phyloP scores from a whole-genome alignment of 1,140 invertebrate species.

The Trinorchestia longiramus region DNA sequence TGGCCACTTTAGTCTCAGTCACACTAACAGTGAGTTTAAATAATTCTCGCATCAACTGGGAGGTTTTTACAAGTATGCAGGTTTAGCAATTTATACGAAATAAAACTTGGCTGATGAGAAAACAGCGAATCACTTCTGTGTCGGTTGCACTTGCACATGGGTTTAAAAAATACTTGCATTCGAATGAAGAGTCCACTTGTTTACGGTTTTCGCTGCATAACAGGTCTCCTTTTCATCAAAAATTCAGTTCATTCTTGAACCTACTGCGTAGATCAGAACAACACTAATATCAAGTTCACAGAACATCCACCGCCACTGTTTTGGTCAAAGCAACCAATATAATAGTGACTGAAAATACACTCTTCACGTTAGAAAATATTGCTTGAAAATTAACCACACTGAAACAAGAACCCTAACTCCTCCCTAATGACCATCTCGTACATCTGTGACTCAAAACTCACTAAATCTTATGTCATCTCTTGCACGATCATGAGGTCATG shows the following conservation, averaged over 20 bases:
- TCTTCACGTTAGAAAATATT: background rate
- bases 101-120: background rate
- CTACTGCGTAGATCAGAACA: background rate
- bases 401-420: background rate
- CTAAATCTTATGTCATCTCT: background rate
- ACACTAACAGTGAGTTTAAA: too few relatives aligned
- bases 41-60: background rate
- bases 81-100: background rate
- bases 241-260: background rate
- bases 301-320: background rate
- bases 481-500: background rate
- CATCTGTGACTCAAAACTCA: background rate
- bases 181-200: background rate
- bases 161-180: background rate
- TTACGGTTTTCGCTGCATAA: background rate
- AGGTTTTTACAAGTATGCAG: background rate
- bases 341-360: background rate
- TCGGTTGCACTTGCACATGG: background rate
- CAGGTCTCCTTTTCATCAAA: background rate
- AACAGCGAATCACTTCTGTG: background rate
- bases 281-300: background rate
- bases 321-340: background rate
- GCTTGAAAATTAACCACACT: background rate
- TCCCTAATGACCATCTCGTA: background rate
- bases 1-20: background rate